Evolutionary conservation across 2,888 invertebrate species (phyloP).

Genomic region (Slavum lentiscoides): DNA sequence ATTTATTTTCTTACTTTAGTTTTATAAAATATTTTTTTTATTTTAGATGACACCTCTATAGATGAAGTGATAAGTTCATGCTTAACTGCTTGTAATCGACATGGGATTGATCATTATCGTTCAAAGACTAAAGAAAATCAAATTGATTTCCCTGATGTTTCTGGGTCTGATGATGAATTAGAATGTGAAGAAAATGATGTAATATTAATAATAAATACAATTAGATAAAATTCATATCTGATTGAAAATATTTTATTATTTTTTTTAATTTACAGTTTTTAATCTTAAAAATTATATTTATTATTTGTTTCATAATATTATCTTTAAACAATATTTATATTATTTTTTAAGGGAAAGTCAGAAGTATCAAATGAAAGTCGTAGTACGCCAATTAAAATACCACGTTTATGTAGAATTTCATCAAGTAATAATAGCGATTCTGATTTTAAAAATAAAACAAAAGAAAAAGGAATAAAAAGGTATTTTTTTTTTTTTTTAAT

Average conservation of each 20-base stretch:
- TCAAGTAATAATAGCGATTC: constrained; percentile 4
- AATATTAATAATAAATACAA: neutral
- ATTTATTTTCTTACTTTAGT: neutral
- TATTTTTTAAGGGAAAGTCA: no score
- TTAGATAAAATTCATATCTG: no score
- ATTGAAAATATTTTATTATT: no score
- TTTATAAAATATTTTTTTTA: neutral
- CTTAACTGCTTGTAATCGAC: neutral
- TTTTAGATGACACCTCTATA: constrained; percentile 25
- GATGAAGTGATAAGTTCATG: neutral
- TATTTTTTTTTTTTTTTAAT: constrained; percentile 3
- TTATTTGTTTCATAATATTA: no score
- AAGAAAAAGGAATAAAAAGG: constrained; percentile 15
- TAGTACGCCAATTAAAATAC: no score
- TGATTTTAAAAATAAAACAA: neutral
- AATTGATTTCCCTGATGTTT: neutral
- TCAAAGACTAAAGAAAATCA: neutral
- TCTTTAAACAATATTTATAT: no score
- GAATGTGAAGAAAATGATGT: constrained; percentile 8
- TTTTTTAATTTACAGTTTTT: no score
- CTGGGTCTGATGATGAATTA: neutral
- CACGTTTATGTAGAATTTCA: no score
- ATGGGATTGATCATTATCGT: neutral
- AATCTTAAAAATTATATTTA: no score
- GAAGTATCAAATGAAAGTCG: no score